These are phyloP conservation scores for Druceiella hillmani DNA, from an alignment of 2,888 invertebrate genomes.

Conservation along the genomic window DNA sequence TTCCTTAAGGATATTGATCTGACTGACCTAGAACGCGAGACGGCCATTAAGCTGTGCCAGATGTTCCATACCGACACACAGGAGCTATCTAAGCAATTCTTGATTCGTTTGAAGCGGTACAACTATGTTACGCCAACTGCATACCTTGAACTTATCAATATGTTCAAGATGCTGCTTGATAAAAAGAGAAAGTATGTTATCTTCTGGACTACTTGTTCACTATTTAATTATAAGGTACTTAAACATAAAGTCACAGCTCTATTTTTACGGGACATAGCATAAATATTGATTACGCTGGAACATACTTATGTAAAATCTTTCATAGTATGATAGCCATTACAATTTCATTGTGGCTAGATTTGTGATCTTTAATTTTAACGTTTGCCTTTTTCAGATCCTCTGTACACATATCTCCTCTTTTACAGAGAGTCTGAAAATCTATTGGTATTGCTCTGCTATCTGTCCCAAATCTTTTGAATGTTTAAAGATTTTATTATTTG, in stretches of 20 bases:
- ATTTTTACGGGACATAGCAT: background rate
- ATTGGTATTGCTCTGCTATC: too few species aligned
- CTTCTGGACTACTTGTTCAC: constrained; percentile 11
- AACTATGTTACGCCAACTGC: constrained; percentile 94
- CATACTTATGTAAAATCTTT: too few species aligned
- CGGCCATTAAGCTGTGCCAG: constrained; percentile 86
- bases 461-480: too few species aligned
- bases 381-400: too few species aligned
- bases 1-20: constrained; percentile 79
- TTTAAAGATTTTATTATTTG: too few species aligned
- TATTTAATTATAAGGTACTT: background rate
- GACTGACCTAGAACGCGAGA: constrained; percentile 63
- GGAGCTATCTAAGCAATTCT: constrained; percentile 60
- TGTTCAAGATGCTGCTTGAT: constrained; percentile 74
- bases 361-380: too few species aligned
- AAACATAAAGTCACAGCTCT: background rate
- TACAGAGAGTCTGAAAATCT: too few species aligned
- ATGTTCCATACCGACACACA: constrained; percentile 80
- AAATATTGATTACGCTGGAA: too few species aligned
- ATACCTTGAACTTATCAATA: constrained; percentile 85
- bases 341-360: too few species aligned
- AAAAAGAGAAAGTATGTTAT: constrained; percentile 66
- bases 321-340: too few species aligned
- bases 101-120: constrained; percentile 60
- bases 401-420: too few species aligned